Conservation (phyloP, 1,140 invertebrate species). For the Saccostrea glomerata region DNA sequence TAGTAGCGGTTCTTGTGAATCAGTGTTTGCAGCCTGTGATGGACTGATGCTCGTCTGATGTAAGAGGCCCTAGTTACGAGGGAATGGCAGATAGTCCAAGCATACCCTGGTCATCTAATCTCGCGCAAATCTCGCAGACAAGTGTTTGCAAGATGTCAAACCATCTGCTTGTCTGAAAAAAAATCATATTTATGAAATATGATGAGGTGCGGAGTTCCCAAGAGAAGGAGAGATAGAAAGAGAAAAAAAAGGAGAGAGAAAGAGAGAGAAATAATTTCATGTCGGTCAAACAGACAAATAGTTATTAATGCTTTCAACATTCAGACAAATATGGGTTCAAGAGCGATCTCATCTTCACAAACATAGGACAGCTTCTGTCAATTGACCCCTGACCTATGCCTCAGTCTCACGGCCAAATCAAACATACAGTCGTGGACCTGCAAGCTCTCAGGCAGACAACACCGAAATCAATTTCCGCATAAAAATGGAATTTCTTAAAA, state of each 20-base stretch:
- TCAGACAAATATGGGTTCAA: slow-evolving; percentile 18
- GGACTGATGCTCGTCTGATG: slow-evolving; percentile 3
- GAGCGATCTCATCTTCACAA: slow-evolving; percentile 9
- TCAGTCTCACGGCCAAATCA: slow-evolving; percentile 47
- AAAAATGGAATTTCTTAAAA: slow-evolving; percentile 44
- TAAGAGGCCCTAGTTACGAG: slow-evolving; percentile 18
- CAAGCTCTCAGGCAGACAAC: slow-evolving; percentile 44
- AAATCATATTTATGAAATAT: background rate
- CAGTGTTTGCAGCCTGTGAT: slow-evolving; percentile 1
- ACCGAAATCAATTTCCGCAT: slow-evolving; percentile 59
- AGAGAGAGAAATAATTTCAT: slow-evolving; percentile 25
- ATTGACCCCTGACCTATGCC: slow-evolving; percentile 42
- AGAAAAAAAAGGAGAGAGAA: slow-evolving; percentile 47
- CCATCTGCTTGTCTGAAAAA: slow-evolving; percentile 16
- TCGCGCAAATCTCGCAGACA: slow-evolving; percentile 29
- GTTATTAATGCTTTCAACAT: slow-evolving; percentile 5
- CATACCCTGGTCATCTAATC: slow-evolving; percentile 31
- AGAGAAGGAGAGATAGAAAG: slow-evolving; percentile 4
- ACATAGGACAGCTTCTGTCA: slow-evolving; percentile 45
- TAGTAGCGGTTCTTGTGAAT: background rate
- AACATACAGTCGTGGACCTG: slow-evolving; percentile 54
- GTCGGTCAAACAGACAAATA: slow-evolving; percentile 33
- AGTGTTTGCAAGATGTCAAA: slow-evolving; percentile 34
- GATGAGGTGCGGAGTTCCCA: background rate
- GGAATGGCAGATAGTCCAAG: slow-evolving; percentile 14